Conservation (phyloP, 1,140 invertebrate genomes). For the Anoplophora glabripennis region DNA sequence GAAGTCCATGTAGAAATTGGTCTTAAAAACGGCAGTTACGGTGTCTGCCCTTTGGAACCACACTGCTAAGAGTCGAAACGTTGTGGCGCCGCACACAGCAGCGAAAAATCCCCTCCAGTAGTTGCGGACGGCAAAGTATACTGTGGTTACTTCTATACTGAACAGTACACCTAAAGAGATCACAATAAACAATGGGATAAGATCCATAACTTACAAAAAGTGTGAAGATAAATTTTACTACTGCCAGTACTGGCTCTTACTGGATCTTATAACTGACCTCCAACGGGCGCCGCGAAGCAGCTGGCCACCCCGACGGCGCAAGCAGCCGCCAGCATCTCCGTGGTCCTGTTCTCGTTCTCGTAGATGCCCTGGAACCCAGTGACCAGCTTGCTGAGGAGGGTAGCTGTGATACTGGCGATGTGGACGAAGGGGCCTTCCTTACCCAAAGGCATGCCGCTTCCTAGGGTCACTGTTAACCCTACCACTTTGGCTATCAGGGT, state of each 20-base stretch:
- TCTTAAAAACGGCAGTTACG: constrained; percentile 91
- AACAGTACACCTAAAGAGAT: constrained; percentile 74
- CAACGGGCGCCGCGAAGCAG: constrained; percentile 92
- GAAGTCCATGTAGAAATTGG: constrained; percentile 91
- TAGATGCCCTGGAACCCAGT: constrained; percentile 92
- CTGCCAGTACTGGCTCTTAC: too few relatives aligned
- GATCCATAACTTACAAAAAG: too few relatives aligned
- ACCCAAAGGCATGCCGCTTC: constrained; percentile 92
- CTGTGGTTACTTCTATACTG: constrained; percentile 98
- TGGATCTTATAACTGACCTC: constrained; percentile 53
- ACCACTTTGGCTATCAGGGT: constrained; percentile 94
- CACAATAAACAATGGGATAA: too few relatives aligned
- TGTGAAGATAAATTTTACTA: too few relatives aligned
- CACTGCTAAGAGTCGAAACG: constrained; percentile 88
- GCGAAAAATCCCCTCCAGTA: constrained; percentile 99
- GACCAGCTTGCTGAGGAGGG: constrained; percentile 87
- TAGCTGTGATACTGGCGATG: constrained; percentile 92
- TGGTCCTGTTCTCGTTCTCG: constrained; percentile 91
- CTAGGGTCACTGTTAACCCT: constrained; percentile 90
- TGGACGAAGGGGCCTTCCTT: constrained; percentile 89
- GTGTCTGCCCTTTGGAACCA: constrained; percentile 94
- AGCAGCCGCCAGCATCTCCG: constrained; percentile 92
- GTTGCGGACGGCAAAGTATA: constrained; percentile 96
- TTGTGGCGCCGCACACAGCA: constrained; percentile 92
- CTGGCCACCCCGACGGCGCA: constrained; percentile 94